Conservation (phyloP, 1,140 invertebrate species). For the Zaprionus gabonicus region DNA sequence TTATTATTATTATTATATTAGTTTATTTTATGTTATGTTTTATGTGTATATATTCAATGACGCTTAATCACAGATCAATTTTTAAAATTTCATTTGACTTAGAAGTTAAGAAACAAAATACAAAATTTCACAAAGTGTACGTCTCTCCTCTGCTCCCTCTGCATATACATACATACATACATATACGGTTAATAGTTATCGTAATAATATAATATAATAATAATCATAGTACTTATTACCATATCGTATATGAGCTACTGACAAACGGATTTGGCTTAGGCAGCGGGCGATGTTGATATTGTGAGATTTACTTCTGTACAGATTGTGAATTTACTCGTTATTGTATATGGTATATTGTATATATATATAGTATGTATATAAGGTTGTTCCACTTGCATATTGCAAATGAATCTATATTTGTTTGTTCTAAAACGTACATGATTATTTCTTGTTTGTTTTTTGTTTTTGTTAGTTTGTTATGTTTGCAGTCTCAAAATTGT, state of each 20-base stretch:
- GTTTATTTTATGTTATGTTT: conserved; percentile 42
- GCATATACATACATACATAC: conserved; percentile 17
- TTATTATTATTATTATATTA: conserved; percentile 23
- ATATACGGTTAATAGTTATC: conserved; percentile 14
- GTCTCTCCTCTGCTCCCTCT: conserved; percentile 16
- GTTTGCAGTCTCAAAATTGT: conserved; percentile 80
- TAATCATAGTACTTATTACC: conserved; percentile 23
- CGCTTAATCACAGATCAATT: conserved; percentile 83
- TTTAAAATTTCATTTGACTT: conserved; percentile 81
- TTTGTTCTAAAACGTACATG: conserved; percentile 45
- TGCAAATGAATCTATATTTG: conserved; percentile 8
- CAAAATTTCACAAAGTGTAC: conserved; percentile 44
- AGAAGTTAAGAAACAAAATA: conserved; percentile 80
- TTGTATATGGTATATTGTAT: conserved; percentile 42
- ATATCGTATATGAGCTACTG: conserved; percentile 35
- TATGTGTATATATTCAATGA: conserved; percentile 73
- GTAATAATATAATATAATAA: conserved; percentile 17
- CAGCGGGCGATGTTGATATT: conserved; percentile 16
- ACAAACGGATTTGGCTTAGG: conserved; percentile 48
- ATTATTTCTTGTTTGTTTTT: conserved; percentile 40
- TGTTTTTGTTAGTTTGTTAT: conserved; percentile 17
- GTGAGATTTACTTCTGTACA: conserved; percentile 21
- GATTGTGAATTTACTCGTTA: conserved; percentile 22
- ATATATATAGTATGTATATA: conserved; percentile 14
- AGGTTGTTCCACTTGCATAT: not conserved